Evolutionary conservation across 2,797 vertebrate genomes (phyloP), one percentile per base, ranked within the genome.

Genomic region (Thaleichthys pacificus): DNA sequence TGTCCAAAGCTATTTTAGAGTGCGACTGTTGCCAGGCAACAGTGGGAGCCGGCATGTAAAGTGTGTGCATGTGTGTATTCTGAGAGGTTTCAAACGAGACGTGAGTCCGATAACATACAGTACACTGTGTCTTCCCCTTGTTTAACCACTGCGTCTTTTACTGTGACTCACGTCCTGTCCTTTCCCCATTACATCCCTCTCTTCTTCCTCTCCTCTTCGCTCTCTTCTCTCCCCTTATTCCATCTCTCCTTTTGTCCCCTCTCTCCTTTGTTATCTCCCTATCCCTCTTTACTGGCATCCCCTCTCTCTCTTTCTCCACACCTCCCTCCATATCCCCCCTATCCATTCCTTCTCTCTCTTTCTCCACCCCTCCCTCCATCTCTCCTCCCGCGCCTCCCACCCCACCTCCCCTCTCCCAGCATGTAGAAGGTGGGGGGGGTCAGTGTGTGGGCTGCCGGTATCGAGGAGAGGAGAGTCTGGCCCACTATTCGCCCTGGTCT

Each of bases 401-500:
- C 47, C 17, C 35, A n/a, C 17, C 49, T 75, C 62, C 26, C 68
- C 11, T 77, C 70, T 70, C 26, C n/a, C 87, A 98, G 96, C 95
- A 95, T 77, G 91, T 93, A 74, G 96, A 98, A 76, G 91, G 85
- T 81, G 75, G 93, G 63, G 94, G 91, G 83, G 92, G 91, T 77
- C 93, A 93, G 81, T 92, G 94, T 61, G 87, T 91, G 82, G 93
- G 93, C 76, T 93, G 95, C 91, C 93, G 95, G 86, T 96, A 94
- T 87, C 93, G 96, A 87, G 94, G 94, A 38, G 95, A 97, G 73
- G 93, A 96, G 64, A 93, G 90, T 83, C 91, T 96, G 75, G 93
- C 95, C 24, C 97, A 95, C 89, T 99, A 98, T 85, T 97, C 96
- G 7, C 97, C 96, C 1, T 99, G 97, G 97, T 98, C 97, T 82